Evolutionary conservation across 2,888 invertebrate genomes (phyloP).

Genomic region (Geophilus truncorum): DNA sequence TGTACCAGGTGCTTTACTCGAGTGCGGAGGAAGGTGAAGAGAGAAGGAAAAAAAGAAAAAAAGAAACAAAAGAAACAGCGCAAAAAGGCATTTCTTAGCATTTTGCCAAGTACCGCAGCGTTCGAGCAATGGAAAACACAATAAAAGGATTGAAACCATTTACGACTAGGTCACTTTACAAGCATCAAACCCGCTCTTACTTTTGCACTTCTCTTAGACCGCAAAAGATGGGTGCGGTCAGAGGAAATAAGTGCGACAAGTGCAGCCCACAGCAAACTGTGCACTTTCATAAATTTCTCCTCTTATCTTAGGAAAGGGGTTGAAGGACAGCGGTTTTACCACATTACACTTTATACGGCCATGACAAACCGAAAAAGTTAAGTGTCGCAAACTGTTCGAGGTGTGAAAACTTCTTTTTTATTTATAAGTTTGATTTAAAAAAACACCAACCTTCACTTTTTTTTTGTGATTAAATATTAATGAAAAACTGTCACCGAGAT

Average conservation of each 20-base stretch:
- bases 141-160: conserved; percentile 16
- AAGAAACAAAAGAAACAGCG: background rate
- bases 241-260: conserved; percentile 10
- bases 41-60: background rate
- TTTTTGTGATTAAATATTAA: background rate
- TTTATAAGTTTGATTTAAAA: too few relatives aligned
- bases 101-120: background rate
- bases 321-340: background rate
- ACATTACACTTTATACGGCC: background rate
- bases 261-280: conserved; percentile 16
- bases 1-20: conserved; percentile 5
- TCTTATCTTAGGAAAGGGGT: conserved; percentile 1
- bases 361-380: conserved; percentile 5
- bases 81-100: background rate
- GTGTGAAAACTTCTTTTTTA: background rate
- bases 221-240: conserved; percentile 16
- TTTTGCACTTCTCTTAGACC: conserved; percentile 2
- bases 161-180: conserved; percentile 12
- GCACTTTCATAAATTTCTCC: background rate
- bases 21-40: background rate
- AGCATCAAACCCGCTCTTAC: background rate
- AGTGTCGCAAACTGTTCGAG: background rate
- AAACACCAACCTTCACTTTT: too few relatives aligned
- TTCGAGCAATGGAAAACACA: background rate
- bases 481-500: background rate